A percentile compares a stretch with the other conserved stretches of the same genome.
These are phyloP conservation scores for Thalassophryne amazonica DNA, from an alignment of 2,797 vertebrate species.

Conservation along the genomic window DNA sequence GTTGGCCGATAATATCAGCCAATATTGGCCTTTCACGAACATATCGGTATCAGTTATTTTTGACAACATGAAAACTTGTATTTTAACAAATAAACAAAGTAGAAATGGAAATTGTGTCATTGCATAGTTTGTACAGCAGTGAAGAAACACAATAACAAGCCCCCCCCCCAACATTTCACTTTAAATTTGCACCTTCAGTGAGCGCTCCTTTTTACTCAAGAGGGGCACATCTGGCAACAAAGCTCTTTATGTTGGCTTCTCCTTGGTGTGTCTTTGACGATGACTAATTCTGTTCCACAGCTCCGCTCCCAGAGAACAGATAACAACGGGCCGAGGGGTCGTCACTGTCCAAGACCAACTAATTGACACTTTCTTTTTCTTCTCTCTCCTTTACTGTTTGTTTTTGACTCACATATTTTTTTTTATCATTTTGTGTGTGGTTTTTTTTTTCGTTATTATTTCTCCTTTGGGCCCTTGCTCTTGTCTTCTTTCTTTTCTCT, in stretches of 20 bases:
- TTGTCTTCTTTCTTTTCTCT: not conserved
- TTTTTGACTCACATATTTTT: constrained; percentile 5
- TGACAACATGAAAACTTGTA: no score
- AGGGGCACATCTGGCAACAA: constrained; percentile 26
- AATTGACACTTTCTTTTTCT: constrained; percentile 30
- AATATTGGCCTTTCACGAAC: no score
- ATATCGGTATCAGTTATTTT: no score
- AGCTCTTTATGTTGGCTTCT: constrained; percentile 21
- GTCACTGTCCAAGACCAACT: constrained; percentile 11
- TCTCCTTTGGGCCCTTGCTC: not conserved
- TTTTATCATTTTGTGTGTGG: constrained; percentile 5
- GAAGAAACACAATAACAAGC: constrained; percentile 8
- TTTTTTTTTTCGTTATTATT: not conserved
- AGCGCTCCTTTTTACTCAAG: not conserved
- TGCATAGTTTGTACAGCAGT: no score
- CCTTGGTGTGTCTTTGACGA: constrained; percentile 27
- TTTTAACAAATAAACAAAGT: no score
- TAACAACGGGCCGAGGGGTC: constrained; percentile 19
- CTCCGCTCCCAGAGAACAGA: constrained; percentile 36
- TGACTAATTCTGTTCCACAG: constrained; percentile 53
- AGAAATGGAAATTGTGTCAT: no score
- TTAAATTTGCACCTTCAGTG: constrained; percentile 13
- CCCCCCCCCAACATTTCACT: constrained; percentile 21
- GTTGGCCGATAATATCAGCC: no score
- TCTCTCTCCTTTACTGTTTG: constrained; percentile 13